phyloP scores from a whole-genome alignment of 2,888 invertebrate species.

The Trachelus troglodyta region DNA sequence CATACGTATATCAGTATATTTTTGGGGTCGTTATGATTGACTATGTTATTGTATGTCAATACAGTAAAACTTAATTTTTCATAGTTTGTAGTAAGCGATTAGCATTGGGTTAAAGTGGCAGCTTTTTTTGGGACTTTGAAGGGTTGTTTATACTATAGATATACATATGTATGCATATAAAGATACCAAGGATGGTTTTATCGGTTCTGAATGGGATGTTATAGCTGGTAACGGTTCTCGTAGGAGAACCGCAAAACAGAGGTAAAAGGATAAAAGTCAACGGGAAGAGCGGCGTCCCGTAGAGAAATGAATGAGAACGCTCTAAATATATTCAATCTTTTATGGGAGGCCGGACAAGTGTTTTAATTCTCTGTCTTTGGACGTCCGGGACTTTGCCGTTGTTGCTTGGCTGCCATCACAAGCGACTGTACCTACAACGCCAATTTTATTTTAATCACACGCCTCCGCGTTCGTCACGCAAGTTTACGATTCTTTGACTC shows the following conservation, averaged over 20 bases:
- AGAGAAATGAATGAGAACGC: conserved; percentile 35
- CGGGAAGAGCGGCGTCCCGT: conserved; percentile 6
- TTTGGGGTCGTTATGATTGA: too few species aligned
- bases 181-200: not conserved
- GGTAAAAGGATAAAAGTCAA: conserved; percentile 9
- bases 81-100: not conserved
- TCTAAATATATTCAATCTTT: conserved; percentile 34
- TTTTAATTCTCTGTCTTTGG: conserved; percentile 17
- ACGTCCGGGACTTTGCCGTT: conserved; percentile 19
- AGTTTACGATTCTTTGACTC: not conserved
- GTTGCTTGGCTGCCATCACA: not conserved
- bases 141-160: not conserved
- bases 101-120: not conserved
- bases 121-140: not conserved
- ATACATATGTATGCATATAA: not conserved
- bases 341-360: conserved; percentile 11
- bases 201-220: not conserved
- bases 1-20: too few species aligned
- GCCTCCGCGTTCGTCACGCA: not conserved
- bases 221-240: not conserved
- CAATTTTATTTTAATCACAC: not conserved
- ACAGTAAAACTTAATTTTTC: too few species aligned
- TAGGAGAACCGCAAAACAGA: not conserved
- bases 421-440: not conserved
- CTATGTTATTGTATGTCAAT: too few species aligned